Base-by-base conservation (phyloP, 2,797 vertebrate species). In the Oreonectes daqikongensis region DNA sequence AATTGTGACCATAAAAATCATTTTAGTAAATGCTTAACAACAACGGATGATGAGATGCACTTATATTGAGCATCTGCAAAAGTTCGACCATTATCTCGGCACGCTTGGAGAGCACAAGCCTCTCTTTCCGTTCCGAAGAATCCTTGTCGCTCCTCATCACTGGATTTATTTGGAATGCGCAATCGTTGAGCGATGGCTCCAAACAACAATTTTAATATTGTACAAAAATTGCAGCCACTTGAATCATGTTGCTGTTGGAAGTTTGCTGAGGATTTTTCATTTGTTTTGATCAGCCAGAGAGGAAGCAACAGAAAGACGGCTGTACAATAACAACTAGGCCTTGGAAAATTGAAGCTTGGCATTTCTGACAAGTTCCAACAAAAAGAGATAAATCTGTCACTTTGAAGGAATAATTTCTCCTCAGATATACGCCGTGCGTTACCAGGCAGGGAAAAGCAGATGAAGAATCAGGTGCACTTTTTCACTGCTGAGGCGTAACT, bases 341-440 rank as follows among this genome's bases (percentile, higher is more conserved):
- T 55, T 73, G 79, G 79, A 80, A 75, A 70, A 64, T 75, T 72
- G 85, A 86, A 80, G 86, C 83, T 85, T 84, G 83, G 64, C 77
- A 87, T 83, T 84, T 85, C 81, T 89, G 89, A 87, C 88, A 91
- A 80, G 84, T 80, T 72, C 80, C 77, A 81, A 86, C 79, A 61
- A 79, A 88, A 79, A 88, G 85, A 87, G 81, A 89, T 90, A 89
- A 91, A 90, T 80, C 86, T 88, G 90, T 91, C 89, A 84, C 84
- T 81, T 71, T 83, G 74, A 86, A 84, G 87, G 86, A 90, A 86
- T 86, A 82, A 87, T 88, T 84, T 86, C 81, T 83, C 80, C 81
- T 82, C 72, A 69, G 63, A 77, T 61, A 50, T 69, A 69, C 83
- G 85, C 84, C 84, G 85, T 85, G 80, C 83, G 77, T 79, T 81